Percentiles rank a stretch among this genome's conserved stretches.
phyloP scores from a whole-genome alignment of 2,113 vertebrate species.

The Rana temporaria region DNA sequence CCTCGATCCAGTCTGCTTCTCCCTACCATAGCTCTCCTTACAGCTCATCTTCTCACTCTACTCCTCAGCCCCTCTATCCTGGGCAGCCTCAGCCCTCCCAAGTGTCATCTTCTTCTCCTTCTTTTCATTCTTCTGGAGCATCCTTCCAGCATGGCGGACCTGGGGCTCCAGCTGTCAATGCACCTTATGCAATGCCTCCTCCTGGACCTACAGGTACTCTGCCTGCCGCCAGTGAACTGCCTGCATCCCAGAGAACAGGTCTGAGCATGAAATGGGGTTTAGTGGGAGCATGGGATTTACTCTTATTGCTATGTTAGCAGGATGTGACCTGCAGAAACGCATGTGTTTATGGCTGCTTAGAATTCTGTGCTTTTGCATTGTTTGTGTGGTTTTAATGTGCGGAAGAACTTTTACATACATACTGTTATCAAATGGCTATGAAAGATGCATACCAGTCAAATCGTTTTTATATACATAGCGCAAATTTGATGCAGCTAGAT shows the following conservation, averaged over 20 bases:
- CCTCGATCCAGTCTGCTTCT: slow-evolving; percentile 74
- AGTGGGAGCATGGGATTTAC: slow-evolving; percentile 25
- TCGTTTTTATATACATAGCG: no score
- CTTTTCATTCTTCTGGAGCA: slow-evolving; percentile 74
- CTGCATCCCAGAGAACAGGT: slow-evolving; percentile 90
- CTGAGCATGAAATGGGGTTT: slow-evolving; percentile 74
- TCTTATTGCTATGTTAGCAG: background rate
- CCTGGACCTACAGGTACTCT: slow-evolving; percentile 93
- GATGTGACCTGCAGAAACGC: background rate
- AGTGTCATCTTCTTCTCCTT: slow-evolving; percentile 69
- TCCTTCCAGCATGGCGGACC: slow-evolving; percentile 92
- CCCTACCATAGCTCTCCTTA: slow-evolving; percentile 72
- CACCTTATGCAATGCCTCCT: slow-evolving; percentile 77
- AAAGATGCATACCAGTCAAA: no score
- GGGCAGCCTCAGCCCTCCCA: slow-evolving; percentile 72
- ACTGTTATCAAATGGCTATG: no score
- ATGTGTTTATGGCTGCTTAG: slow-evolving; percentile 22
- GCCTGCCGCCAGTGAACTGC: slow-evolving; percentile 78
- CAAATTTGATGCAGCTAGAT: no score
- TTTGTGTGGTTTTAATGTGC: background rate
- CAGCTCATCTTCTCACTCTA: slow-evolving; percentile 69
- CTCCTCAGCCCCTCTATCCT: slow-evolving; percentile 65
- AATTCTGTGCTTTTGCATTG: background rate
- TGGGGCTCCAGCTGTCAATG: slow-evolving; percentile 85
- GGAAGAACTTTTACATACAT: no score